Conservation (phyloP, 2,113 vertebrate genomes). For the Lamprotornis superbus region DNA sequence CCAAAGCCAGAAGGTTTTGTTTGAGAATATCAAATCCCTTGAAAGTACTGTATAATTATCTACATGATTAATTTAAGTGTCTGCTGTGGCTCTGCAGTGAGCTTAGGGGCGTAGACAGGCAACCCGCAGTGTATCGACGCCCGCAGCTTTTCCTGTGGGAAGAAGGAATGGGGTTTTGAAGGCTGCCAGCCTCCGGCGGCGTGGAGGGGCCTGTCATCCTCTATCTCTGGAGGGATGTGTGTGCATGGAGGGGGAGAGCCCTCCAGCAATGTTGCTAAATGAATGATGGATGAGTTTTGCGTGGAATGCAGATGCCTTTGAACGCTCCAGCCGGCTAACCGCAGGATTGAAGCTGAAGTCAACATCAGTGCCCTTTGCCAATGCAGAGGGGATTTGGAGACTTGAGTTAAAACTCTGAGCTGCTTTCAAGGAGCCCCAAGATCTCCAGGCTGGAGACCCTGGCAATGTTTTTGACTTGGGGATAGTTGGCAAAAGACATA, state of each 20-base stretch:
- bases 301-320: background rate
- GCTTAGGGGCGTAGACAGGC: background rate
- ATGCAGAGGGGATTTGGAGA: background rate
- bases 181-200: accelerated
- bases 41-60: slow-evolving; percentile 40
- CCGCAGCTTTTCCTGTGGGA: background rate
- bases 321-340: background rate
- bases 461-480: background rate
- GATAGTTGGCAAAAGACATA: background rate
- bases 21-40: slow-evolving; percentile 28
- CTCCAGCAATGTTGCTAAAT: background rate
- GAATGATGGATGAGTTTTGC: background rate
- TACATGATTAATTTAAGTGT: slow-evolving; percentile 30
- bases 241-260: background rate
- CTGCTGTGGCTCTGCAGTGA: background rate
- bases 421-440: background rate
- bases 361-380: background rate
- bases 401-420: background rate
- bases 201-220: accelerated
- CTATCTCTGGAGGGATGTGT: background rate
- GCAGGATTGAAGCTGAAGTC: background rate
- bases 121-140: accelerated
- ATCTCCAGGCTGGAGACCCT: background rate
- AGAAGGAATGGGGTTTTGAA: background rate
- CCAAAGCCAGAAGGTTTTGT: background rate